Base-by-base conservation (phyloP, 2,888 invertebrate species). In the Ochropleura leucogaster region DNA sequence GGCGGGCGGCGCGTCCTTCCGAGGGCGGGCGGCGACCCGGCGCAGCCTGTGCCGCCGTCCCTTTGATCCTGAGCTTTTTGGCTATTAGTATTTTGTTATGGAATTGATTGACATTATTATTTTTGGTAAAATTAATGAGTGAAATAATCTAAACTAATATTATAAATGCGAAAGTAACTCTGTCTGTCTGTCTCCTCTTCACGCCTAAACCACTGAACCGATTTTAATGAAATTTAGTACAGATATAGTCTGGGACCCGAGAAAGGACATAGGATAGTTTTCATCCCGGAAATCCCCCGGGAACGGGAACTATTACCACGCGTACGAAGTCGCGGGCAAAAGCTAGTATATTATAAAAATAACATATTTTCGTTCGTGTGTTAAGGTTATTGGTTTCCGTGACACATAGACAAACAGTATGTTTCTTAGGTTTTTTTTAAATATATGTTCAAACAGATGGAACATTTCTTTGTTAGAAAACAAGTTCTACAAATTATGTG, bases 1-100 rank as follows among this genome's bases (percentile, higher is more conserved):
- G 89, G 86, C 85, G 89, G 89, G 82, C 89, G 89, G 81, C 72
- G 82, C 84, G 89, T 88, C 90, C 89, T 89, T 89, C 89, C 83
- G 72, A 88, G 85, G 89, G 86, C 88, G 89, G 85, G 76, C 88
- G 85, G 68, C 83, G 79, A 87, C 85, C 88, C 70, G 64, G 51
- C 60, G 47, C 65, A 49, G 75, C 30, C 82, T 72, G 55, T 30
- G 46, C 30, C 77, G 71, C 44, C 68, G 51, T 63, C 67, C 68
- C 55, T 76, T 69, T 71, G 64, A 62, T 68, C 55, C 62, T 64
- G 47, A 67, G 18, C 44, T 51, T 51, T 59, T 47, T 9, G 49
- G n/a, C 47, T 42, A 40, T 49, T 72, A 53, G 12, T 51, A 6
- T 40, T 68, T 74, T 74, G 47, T 47, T 55, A 40, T 40, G 30